phyloP scores from a whole-genome alignment of 2,888 invertebrate species.

The Odontothrips loti region DNA sequence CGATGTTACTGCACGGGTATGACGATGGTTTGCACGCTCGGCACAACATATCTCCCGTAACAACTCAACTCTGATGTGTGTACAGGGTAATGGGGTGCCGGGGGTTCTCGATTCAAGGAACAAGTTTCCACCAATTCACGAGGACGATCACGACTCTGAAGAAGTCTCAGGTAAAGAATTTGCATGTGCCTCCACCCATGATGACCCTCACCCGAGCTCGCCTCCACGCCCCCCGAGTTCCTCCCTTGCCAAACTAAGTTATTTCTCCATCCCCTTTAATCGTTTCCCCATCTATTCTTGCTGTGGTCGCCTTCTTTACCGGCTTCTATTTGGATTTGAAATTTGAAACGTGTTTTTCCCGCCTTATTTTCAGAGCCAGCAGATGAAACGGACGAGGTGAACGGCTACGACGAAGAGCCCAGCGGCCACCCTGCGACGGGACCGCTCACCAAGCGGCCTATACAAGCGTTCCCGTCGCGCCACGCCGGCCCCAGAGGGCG shows the following conservation, averaged over 20 bases:
- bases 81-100: slow-evolving; percentile 12
- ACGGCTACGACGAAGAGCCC: neutral
- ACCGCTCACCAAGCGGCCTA: neutral
- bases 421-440: neutral
- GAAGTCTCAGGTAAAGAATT: neutral
- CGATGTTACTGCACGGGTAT: too few relatives aligned
- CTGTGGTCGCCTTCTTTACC: too few relatives aligned
- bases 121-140: slow-evolving; percentile 7
- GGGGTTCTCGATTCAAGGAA: neutral
- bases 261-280: too few relatives aligned
- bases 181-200: neutral
- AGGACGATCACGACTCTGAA: slow-evolving; percentile 22
- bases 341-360: neutral
- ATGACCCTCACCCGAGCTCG: too few relatives aligned
- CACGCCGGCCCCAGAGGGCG: neutral
- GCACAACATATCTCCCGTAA: neutral
- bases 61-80: slow-evolving; percentile 1
- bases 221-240: too few relatives aligned
- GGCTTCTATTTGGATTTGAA: too few relatives aligned
- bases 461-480: neutral
- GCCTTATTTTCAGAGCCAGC: neutral
- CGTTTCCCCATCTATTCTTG: too few relatives aligned
- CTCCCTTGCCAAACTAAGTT: too few relatives aligned
- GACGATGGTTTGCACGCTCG: too few relatives aligned
- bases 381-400: neutral